Evolutionary conservation across 1,140 invertebrate genomes (phyloP).

Genomic region (Lasioglossum baleicum): DNA sequence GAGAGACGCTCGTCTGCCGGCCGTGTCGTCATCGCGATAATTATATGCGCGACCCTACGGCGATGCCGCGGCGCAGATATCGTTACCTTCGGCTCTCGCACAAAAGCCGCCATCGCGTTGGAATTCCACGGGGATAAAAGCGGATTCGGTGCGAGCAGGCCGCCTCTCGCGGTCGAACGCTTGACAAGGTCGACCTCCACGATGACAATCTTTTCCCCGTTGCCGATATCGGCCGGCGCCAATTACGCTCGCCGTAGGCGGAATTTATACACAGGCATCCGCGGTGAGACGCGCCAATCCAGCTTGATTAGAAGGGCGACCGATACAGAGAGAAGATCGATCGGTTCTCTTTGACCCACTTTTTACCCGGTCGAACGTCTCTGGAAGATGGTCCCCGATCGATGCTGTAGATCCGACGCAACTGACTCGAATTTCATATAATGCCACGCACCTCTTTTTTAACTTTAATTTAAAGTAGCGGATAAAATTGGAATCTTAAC

Average conservation of each 20-base stretch:
- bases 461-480: too few species aligned
- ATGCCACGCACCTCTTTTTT: too few species aligned
- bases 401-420: background rate
- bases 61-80: constrained; percentile 47
- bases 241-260: constrained; percentile 50
- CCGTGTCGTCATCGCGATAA: constrained; percentile 56
- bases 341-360: constrained; percentile 53
- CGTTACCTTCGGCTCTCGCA: constrained; percentile 21
- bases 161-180: background rate
- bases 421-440: too few species aligned
- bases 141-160: background rate
- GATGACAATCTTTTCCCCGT: constrained; percentile 49
- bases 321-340: constrained; percentile 38
- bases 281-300: background rate
- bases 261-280: constrained; percentile 55
- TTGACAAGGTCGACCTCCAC: constrained; percentile 52
- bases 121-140: constrained; percentile 31
- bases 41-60: constrained; percentile 44
- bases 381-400: background rate
- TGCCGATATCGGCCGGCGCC: constrained; percentile 31
- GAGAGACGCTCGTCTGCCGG: background rate
- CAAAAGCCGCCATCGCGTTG: constrained; percentile 8
- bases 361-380: constrained; percentile 19
- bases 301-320: constrained; percentile 38
- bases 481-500: too few species aligned